phyloP scores from a whole-genome alignment of 2,888 invertebrate genomes.

The Ariolimax columbianus region DNA sequence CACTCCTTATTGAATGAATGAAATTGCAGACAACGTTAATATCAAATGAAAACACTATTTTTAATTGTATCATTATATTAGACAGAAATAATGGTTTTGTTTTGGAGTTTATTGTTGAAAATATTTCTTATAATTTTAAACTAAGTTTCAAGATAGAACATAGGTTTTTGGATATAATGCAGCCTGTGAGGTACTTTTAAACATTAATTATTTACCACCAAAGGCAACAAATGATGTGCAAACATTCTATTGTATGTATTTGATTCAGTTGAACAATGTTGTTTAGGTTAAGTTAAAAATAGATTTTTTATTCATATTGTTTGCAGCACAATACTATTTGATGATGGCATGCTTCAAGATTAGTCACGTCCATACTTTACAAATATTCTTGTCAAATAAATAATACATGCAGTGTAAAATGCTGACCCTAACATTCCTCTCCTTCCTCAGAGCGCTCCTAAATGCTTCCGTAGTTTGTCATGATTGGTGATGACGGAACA shows the following conservation, averaged over 20 bases:
- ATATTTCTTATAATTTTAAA: neutral
- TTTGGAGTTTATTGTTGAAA: neutral
- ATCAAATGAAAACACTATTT: neutral
- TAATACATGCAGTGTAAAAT: neutral
- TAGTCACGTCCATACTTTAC: no score
- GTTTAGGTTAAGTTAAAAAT: no score
- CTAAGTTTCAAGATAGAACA: neutral
- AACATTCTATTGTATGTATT: no score
- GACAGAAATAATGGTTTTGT: neutral
- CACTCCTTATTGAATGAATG: conserved; percentile 47
- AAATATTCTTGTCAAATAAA: no score
- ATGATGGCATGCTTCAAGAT: no score
- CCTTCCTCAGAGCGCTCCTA: conserved; percentile 47
- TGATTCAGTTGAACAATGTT: no score
- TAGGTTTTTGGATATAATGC: neutral
- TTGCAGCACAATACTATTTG: no score
- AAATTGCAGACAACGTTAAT: neutral
- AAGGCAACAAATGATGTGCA: no score
- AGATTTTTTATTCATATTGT: no score
- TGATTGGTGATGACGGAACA: conserved; percentile 4
- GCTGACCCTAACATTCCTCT: conserved; percentile 26
- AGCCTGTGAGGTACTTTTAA: no score
- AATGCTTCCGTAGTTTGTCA: conserved; percentile 26
- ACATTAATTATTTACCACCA: no score
- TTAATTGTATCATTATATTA: neutral